A percentile compares a stretch with the other conserved stretches of the same genome.
Evolutionary conservation across 2,888 invertebrate species (phyloP).

Genomic region (Altica lythri): DNA sequence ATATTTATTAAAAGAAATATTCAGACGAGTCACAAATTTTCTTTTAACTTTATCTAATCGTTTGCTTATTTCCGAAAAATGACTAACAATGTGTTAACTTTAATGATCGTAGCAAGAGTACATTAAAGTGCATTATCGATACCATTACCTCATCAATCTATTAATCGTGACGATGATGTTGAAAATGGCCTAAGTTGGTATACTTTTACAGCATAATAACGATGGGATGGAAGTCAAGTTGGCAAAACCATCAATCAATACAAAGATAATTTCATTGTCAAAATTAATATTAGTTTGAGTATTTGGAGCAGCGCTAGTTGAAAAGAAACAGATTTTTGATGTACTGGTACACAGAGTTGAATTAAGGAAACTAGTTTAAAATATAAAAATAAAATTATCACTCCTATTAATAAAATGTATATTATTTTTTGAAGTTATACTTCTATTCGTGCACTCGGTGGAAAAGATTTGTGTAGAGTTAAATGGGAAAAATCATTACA

Average conservation of each 20-base stretch:
- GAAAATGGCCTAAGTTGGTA: conserved; percentile 30
- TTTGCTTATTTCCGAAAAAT: conserved; percentile 23
- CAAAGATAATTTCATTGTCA: conserved; percentile 51
- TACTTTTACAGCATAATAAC: conserved; percentile 13
- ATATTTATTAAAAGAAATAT: too few relatives aligned
- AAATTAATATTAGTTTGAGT: conserved; percentile 50
- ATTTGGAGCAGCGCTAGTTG: conserved; percentile 44
- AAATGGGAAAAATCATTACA: too few relatives aligned
- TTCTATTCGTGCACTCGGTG: too few relatives aligned
- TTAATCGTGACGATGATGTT: conserved; percentile 46
- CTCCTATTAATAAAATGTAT: too few relatives aligned
- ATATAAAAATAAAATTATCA: not conserved
- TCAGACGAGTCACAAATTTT: not conserved
- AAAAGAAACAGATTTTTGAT: conserved; percentile 49
- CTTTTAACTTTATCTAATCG: not conserved
- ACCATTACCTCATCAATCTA: conserved; percentile 47
- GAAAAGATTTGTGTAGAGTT: too few relatives aligned
- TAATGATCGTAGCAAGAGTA: conserved; percentile 37
- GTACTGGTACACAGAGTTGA: conserved; percentile 35
- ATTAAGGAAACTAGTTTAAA: conserved; percentile 29
- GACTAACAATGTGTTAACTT: conserved; percentile 37
- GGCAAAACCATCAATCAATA: conserved; percentile 51
- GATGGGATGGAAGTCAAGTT: conserved; percentile 42
- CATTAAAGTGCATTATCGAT: conserved; percentile 46
- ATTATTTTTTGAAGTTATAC: too few relatives aligned